Conservation (phyloP, 2,888 invertebrate genomes). For the Drosophila paranaensis region DNA sequence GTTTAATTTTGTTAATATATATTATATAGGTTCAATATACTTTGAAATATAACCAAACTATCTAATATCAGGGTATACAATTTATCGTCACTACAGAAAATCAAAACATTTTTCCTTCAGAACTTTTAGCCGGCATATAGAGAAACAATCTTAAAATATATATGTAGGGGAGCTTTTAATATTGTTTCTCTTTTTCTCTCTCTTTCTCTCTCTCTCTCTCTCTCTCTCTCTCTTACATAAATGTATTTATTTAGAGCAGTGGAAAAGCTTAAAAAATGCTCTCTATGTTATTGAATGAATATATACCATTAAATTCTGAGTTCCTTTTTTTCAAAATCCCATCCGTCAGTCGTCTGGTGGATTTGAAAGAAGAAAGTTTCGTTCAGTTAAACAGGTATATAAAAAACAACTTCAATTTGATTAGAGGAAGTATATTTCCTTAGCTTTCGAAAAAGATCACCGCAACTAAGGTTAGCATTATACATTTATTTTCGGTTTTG, state of each 20-base stretch:
- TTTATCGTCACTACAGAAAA: neutral
- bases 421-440: neutral
- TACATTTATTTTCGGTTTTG: neutral
- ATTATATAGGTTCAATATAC: too few relatives aligned
- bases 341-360: slow-evolving; percentile 26
- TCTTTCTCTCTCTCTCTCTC: too few relatives aligned
- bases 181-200: too few relatives aligned
- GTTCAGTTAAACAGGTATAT: neutral
- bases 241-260: neutral
- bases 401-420: neutral
- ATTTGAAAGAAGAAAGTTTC: slow-evolving; percentile 6
- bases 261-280: slow-evolving; percentile 32
- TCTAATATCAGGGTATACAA: neutral
- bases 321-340: slow-evolving; percentile 7
- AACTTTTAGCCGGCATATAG: slow-evolving; percentile 10
- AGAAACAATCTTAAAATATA: slow-evolving; percentile 19
- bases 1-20: neutral
- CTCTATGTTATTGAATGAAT: neutral
- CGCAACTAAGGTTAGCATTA: neutral
- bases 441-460: neutral
- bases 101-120: neutral
- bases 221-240: slow-evolving; percentile 5
- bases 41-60: too few relatives aligned
- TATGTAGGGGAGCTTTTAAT: too few relatives aligned
- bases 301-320: slow-evolving; percentile 15